These are phyloP conservation scores for Sandelia bainsii DNA, from an alignment of 2,797 vertebrate genomes.

Conservation along the genomic window DNA sequence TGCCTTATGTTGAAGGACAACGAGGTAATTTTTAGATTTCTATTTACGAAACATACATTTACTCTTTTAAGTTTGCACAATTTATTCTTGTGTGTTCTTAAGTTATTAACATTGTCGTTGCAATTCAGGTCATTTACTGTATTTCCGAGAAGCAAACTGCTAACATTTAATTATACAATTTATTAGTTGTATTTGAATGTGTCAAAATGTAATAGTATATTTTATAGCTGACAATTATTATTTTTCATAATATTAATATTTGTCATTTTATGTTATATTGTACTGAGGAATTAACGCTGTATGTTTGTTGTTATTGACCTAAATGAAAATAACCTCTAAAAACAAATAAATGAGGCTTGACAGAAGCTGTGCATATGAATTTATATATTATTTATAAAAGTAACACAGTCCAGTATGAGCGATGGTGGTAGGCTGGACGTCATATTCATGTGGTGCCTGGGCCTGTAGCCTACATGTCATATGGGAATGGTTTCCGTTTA, in stretches of 20 bases:
- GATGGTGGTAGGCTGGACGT: conserved; percentile 40
- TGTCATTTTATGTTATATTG: neutral
- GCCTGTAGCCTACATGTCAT: conserved; percentile 72
- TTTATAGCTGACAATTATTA: neutral
- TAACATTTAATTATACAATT: neutral
- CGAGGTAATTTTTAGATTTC: conserved; percentile 42
- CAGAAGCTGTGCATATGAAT: neutral
- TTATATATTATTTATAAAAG: neutral
- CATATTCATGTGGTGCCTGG: conserved; percentile 55
- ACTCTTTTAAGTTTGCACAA: conserved; percentile 1
- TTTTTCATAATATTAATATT: neutral
- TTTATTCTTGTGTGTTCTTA: neutral
- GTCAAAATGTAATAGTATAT: neutral
- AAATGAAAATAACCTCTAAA: neutral
- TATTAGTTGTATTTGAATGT: conserved; percentile 13
- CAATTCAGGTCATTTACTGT: neutral
- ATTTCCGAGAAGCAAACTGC: neutral
- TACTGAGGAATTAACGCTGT: neutral
- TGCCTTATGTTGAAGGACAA: conserved; percentile 2
- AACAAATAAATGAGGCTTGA: neutral
- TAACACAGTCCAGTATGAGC: conserved; percentile 17
- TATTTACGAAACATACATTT: neutral
- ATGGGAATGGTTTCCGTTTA: conserved; percentile 75
- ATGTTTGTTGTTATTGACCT: neutral
- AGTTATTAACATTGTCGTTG: neutral